Base-by-base conservation (phyloP, 2,888 invertebrate genomes). In the Andrena fulva region DNA sequence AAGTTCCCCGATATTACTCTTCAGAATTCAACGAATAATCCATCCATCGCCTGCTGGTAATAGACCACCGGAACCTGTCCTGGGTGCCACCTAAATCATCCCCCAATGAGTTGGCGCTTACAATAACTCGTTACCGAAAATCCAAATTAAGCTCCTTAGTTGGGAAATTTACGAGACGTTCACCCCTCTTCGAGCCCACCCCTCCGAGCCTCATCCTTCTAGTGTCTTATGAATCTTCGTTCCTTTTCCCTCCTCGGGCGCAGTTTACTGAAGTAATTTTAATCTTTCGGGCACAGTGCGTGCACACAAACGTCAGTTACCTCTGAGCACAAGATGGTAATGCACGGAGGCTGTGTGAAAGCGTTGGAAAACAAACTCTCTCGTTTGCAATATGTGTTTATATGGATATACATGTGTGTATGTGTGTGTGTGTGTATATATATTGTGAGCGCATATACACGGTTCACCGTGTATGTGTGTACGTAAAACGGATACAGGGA, bases 111-210 rank as follows among this genome's bases (percentile, higher is more conserved):
- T 90, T 88, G 85, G 86, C 89, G 89, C 90, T 91, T 89, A 89
- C 92, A 92, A 92, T 93, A 93, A 93, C 93, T 93, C 92, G 92
- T 94, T 94, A 93, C 92, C 90, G 93, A 92, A 92, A 92, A 94
- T 93, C 92, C 91, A 92, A 93, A 94, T 93, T 94, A 94, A 94
- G 94, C 94, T 93, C 87, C 94, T 94, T 94, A 94, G 89, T 89
- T 87, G 89, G 91, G 91, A 93, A 93, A 93, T 93, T 93, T 92
- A 91, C 92, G 91, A 93, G 93, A 92, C 92, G 87, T 89, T 88
- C 85, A 62, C 75, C 82, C 75, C 81, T 82, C 75, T 74, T 77
- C 64, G 33, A 67, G 63, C 16, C 90, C 75, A 31, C 82, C 77
- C 68, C 72, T 75, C n/a, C 60, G 76, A 50, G 31, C 50, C 64